A percentile compares a stretch with the other conserved stretches of the same genome.
Evolutionary conservation across 2,888 invertebrate species (phyloP).

Genomic region (Boloria selene): DNA sequence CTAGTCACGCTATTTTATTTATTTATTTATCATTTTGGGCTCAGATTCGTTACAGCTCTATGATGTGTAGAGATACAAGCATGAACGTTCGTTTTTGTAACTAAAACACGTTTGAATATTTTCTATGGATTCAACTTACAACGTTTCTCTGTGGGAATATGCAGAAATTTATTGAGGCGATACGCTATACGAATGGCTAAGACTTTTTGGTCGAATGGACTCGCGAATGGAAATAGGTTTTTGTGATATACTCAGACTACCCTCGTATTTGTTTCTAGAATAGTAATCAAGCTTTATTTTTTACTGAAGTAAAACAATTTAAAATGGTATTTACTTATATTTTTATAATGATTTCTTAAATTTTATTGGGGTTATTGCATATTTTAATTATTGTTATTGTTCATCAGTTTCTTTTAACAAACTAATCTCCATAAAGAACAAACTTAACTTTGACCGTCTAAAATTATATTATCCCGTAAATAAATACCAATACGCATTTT

Average conservation of each 20-base stretch:
- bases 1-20: too few relatives aligned
- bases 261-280: conserved; percentile 5
- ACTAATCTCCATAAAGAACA: too few relatives aligned
- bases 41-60: neutral
- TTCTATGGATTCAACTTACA: neutral
- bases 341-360: too few relatives aligned
- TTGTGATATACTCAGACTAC: neutral
- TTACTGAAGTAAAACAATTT: too few relatives aligned
- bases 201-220: conserved; percentile 14
- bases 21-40: too few relatives aligned
- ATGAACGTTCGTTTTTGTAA: neutral
- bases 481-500: too few relatives aligned
- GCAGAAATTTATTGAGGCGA: conserved; percentile 13
- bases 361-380: too few relatives aligned
- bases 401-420: too few relatives aligned
- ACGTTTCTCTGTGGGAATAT: conserved; percentile 2
- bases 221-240: conserved; percentile 5
- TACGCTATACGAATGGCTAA: conserved; percentile 7
- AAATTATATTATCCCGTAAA: too few relatives aligned
- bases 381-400: too few relatives aligned
- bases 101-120: neutral
- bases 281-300: neutral
- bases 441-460: too few relatives aligned
- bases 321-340: too few relatives aligned
- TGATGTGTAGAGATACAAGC: conserved; percentile 4